Base-by-base conservation (phyloP, 2,797 vertebrate genomes). In the Prionace glauca region DNA sequence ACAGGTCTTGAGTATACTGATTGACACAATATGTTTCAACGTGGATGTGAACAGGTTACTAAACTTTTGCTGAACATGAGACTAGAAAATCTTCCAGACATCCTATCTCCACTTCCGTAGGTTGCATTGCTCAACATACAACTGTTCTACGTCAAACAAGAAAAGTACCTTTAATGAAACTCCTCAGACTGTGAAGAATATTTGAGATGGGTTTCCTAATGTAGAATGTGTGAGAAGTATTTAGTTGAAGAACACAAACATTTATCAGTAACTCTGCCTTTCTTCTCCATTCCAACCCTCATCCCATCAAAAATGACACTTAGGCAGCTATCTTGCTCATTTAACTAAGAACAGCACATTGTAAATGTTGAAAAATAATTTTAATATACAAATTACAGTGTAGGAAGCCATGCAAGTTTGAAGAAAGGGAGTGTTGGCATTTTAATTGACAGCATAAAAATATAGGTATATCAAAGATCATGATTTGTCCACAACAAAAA, bases 341-440 rank as follows among this genome's bases (percentile, higher is more conserved):
- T 86, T 41, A 50, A 18, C 2, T 10, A 11, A 20, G 24, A 20
- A 12, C 84, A 87, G 22, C 22, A 56, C 8, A 87, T 56, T 22
- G 22, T 56, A 87, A 87, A 87, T 86, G 81, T 86, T 50, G 36
- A 86, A 86, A 86, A 24, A 86, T 87, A 87, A 87, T 87, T 87
- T 87, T 87, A 87, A 87, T 87, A 12, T 56, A 87, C 86, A 87
- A 56, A 56, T 87, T 87, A 79, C 77, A 87, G 50, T 26, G 50
- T 56, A 56, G 86, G 12, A 87, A 56, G 26, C 50, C 86, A 56
- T 56, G 50, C 86, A 56, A 29, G 45, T 50, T 87, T 87, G 22
- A 50, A 87, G 84, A 86, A 87, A 87, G 45, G 41, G 1, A 56
- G 74, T 32, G 32, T n/a, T 3, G 12, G 11, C 11, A 77, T 77